Evolutionary conservation across 1,140 invertebrate species (phyloP).

Genomic region (Bactericera cockerelli): DNA sequence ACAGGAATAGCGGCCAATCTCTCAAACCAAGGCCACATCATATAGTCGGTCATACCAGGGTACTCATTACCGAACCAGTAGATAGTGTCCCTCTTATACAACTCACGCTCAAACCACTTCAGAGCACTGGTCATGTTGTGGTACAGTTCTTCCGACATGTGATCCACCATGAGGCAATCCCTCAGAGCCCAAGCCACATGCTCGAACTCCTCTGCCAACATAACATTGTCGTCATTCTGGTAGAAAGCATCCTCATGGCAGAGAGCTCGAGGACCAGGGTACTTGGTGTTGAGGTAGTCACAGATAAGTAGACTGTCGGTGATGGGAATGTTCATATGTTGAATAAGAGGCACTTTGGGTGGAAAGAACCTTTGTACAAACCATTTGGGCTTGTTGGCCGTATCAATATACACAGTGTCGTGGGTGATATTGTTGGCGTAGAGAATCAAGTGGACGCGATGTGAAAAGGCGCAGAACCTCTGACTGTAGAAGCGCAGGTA

Average conservation of each 20-base stretch:
- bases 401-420: background rate
- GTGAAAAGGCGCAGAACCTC: background rate
- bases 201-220: background rate
- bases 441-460: conserved; percentile 1
- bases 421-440: conserved; percentile 5
- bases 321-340: background rate
- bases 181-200: background rate
- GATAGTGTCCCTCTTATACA: background rate
- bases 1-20: background rate
- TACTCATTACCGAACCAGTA: conserved; percentile 2
- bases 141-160: background rate
- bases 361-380: background rate
- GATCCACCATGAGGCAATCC: background rate
- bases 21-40: conserved; percentile 6
- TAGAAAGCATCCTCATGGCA: conserved; percentile 1
- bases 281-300: background rate
- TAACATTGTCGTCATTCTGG: conserved; percentile 4
- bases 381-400: background rate
- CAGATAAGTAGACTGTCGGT: conserved; percentile 1
- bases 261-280: background rate
- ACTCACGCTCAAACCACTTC: background rate
- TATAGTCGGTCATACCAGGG: conserved; percentile 4
- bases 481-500: background rate
- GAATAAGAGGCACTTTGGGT: conserved; percentile 1
- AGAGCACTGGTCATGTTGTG: background rate